Percentiles rank a stretch among this genome's conserved stretches.
Evolutionary conservation across 2,888 invertebrate genomes (phyloP).

Genomic region (Eupelmus urozonus): DNA sequence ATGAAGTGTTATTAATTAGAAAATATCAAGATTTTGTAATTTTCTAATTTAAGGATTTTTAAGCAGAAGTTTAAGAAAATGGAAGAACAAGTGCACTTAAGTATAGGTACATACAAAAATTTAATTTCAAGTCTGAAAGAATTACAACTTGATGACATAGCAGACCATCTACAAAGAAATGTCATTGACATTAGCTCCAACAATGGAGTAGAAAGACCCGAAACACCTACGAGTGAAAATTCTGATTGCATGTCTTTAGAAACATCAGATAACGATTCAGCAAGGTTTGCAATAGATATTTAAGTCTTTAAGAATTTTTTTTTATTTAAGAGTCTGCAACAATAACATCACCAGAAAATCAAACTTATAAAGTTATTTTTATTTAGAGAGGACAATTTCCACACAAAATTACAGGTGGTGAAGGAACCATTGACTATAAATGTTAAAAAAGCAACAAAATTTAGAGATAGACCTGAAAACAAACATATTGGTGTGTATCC

Average conservation of each 20-base stretch:
- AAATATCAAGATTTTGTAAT: too few species aligned
- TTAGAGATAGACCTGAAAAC: conserved; percentile 64
- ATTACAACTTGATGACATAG: conserved; percentile 53
- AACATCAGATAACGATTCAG: conserved; percentile 56
- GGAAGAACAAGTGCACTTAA: conserved; percentile 49
- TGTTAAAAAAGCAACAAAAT: conserved; percentile 68
- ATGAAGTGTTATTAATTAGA: too few species aligned
- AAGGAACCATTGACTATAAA: conserved; percentile 67
- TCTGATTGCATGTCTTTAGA: conserved; percentile 54
- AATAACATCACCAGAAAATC: neutral
- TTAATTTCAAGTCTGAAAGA: conserved; percentile 49
- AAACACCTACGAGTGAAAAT: conserved; percentile 52
- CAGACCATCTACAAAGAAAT: conserved; percentile 51
- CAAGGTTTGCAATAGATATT: conserved; percentile 43
- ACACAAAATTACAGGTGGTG: conserved; percentile 59
- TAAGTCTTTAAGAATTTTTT: too few species aligned
- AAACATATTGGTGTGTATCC: conserved; percentile 66
- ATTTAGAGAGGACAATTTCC: conserved; percentile 61
- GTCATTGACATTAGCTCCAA: conserved; percentile 29
- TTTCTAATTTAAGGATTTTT: too few species aligned
- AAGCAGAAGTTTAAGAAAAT: conserved; percentile 32
- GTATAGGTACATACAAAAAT: conserved; percentile 38
- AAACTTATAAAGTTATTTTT: neutral
- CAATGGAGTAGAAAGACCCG: conserved; percentile 42
- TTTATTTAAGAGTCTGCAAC: too few species aligned